Evolutionary conservation across 2,888 invertebrate species (phyloP).

Genomic region (Tridacna gigas): DNA sequence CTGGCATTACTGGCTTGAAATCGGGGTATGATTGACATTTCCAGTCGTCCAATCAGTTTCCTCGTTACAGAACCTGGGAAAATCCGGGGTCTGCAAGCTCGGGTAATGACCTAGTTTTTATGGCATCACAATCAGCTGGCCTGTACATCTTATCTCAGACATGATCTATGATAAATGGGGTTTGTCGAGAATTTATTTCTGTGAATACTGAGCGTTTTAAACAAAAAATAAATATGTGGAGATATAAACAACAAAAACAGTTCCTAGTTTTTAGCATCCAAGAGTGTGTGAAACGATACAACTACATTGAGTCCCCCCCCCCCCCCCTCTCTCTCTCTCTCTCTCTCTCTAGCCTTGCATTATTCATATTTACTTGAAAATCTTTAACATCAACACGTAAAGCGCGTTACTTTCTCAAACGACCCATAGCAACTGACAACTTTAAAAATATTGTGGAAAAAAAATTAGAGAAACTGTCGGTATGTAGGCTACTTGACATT

Average conservation of each 20-base stretch:
- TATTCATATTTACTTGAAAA: too few relatives aligned
- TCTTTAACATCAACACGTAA: too few relatives aligned
- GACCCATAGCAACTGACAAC: too few relatives aligned
- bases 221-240: constrained; percentile 1
- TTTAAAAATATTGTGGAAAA: too few relatives aligned
- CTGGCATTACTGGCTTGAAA: background rate
- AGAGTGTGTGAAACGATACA: background rate
- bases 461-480: too few relatives aligned
- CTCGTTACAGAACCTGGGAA: constrained; percentile 21
- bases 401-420: too few relatives aligned
- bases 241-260: background rate
- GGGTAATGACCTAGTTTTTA: constrained; percentile 18
- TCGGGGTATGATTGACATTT: constrained; percentile 43
- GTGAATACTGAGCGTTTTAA: constrained; percentile 20
- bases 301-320: too few relatives aligned
- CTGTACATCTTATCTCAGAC: constrained; percentile 3
- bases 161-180: constrained; percentile 12
- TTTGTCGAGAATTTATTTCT: constrained; percentile 21
- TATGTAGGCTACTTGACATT: too few relatives aligned
- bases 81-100: background rate
- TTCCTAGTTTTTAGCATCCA: background rate
- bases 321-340: too few relatives aligned
- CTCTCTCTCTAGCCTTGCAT: too few relatives aligned
- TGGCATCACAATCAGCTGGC: constrained; percentile 16
- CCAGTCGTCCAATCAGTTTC: constrained; percentile 21